Evolutionary conservation across 2,888 invertebrate genomes (phyloP).

Genomic region (Sepiola atlantica): DNA sequence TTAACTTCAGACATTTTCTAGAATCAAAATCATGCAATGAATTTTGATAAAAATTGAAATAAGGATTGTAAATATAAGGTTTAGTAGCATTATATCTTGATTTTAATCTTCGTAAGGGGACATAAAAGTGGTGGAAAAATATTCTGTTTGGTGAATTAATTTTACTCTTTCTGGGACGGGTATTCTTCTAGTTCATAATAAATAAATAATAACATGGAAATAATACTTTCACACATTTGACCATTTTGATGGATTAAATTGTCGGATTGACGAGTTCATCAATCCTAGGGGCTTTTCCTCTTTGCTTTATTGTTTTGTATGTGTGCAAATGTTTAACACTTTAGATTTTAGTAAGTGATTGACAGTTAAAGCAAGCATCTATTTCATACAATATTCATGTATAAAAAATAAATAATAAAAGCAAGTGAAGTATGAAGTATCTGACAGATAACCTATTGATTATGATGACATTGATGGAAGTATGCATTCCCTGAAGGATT

Average conservation of each 20-base stretch:
- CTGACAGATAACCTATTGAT: neutral
- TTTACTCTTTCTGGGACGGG: no score
- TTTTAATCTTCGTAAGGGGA: no score
- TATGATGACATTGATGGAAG: neutral
- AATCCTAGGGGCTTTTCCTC: no score
- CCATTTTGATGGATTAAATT: constrained; percentile 21
- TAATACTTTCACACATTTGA: neutral
- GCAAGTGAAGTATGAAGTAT: neutral
- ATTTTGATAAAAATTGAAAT: no score
- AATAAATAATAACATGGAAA: neutral
- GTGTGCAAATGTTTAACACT: neutral
- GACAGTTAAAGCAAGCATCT: neutral
- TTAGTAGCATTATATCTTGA: no score
- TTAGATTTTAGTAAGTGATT: neutral
- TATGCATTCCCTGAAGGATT: no score
- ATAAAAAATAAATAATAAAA: neutral
- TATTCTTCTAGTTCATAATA: neutral
- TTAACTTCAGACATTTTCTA: no score
- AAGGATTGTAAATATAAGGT: no score
- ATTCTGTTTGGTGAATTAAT: no score
- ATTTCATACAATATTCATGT: neutral
- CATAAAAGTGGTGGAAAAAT: no score
- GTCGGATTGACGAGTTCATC: neutral
- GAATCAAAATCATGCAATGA: no score
- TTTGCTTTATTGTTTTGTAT: neutral